phyloP scores from a whole-genome alignment of 2,113 vertebrate species.

The Agelaius tricolor region DNA sequence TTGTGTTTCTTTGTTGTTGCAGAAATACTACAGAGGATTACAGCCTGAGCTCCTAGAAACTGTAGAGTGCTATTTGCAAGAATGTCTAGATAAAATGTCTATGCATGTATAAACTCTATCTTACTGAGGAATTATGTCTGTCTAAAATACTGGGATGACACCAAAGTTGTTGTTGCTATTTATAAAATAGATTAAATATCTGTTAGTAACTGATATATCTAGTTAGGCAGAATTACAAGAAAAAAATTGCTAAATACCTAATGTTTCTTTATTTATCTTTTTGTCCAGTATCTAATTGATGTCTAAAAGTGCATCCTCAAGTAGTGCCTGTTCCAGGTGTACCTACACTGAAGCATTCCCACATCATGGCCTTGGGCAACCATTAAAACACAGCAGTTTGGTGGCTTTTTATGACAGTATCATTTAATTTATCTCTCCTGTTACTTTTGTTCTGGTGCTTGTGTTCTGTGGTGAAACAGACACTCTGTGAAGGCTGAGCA shows the following conservation, averaged over 20 bases:
- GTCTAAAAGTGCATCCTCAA: not conserved
- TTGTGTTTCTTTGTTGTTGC: not conserved
- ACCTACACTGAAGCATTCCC: not conserved
- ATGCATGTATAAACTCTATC: not conserved
- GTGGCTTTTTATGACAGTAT: not conserved
- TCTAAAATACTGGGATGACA: not conserved
- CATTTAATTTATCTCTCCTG: not conserved
- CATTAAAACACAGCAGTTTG: not conserved
- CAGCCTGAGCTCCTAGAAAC: not conserved
- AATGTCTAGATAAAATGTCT: not conserved
- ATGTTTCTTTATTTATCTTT: not conserved
- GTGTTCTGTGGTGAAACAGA: not conserved
- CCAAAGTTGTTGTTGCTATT: not conserved
- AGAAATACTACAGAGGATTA: not conserved
- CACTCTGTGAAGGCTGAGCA: not conserved
- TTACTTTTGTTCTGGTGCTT: not conserved
- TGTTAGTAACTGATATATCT: not conserved
- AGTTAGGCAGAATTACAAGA: not conserved
- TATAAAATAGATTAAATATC: not conserved
- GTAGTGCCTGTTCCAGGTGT: not conserved
- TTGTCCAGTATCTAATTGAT: not conserved
- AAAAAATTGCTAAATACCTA: not conserved
- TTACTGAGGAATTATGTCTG: not conserved
- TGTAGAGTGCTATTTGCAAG: not conserved
- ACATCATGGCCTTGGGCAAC: not conserved